phyloP scores from a whole-genome alignment of 2,113 vertebrate species.

The Phyllopteryx taeniolatus region DNA sequence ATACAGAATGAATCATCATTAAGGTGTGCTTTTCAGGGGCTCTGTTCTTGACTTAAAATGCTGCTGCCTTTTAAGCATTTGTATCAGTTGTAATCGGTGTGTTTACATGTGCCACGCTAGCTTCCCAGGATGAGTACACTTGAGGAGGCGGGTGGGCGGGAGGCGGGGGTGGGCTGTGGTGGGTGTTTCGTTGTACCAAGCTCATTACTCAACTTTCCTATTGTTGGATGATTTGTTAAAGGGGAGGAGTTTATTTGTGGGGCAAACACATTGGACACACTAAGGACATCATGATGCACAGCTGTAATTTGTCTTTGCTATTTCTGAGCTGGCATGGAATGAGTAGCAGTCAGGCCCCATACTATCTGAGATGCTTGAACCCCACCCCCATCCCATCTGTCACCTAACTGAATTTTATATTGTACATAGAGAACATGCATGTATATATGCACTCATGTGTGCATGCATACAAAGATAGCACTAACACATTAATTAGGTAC shows the following conservation, averaged over 20 bases:
- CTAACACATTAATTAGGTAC: neutral
- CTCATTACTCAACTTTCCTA: slow-evolving; percentile 25
- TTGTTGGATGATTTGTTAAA: slow-evolving; percentile 31
- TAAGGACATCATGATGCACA: slow-evolving; percentile 34
- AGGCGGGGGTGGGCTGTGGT: too few species aligned
- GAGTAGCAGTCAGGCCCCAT: slow-evolving; percentile 48
- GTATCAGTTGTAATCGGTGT: slow-evolving; percentile 28
- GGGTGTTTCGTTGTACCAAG: neutral
- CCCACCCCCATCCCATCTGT: slow-evolving; percentile 71
- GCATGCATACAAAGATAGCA: neutral
- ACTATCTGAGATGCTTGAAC: slow-evolving; percentile 66
- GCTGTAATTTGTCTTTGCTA: slow-evolving; percentile 49
- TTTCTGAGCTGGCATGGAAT: slow-evolving; percentile 57
- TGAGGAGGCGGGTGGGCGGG: neutral
- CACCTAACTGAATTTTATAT: slow-evolving; percentile 47
- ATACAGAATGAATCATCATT: slow-evolving; percentile 70
- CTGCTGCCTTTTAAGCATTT: slow-evolving; percentile 29
- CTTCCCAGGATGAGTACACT: slow-evolving; percentile 14
- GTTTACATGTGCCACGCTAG: slow-evolving; percentile 28
- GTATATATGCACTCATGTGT: slow-evolving; percentile 29
- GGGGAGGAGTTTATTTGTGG: slow-evolving; percentile 16
- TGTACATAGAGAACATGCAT: slow-evolving; percentile 24
- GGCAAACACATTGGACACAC: slow-evolving; percentile 26
- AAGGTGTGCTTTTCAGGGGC: slow-evolving; percentile 59
- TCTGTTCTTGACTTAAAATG: slow-evolving; percentile 41